Conservation (phyloP, 2,113 vertebrate genomes). For the Peromyscus californicus region DNA sequence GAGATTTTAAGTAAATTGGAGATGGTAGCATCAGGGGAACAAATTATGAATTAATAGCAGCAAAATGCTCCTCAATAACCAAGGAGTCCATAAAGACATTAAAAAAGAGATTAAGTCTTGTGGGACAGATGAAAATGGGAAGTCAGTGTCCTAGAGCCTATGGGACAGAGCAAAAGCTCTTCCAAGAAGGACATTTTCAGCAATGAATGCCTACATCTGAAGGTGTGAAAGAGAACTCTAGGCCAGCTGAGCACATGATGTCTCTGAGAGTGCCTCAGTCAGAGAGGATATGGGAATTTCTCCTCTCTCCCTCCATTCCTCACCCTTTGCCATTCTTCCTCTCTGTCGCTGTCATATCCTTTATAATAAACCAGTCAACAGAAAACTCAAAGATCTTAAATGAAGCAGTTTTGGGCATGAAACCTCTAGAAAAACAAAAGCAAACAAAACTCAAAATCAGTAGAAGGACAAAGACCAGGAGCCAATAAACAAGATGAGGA, state of each 20-base stretch:
- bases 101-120: neutral
- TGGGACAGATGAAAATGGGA: neutral
- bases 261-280: neutral
- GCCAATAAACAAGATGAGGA: neutral
- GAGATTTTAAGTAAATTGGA: neutral
- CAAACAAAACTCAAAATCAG: neutral
- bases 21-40: neutral
- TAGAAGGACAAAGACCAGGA: neutral
- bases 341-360: neutral
- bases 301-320: rapidly evolving
- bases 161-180: neutral
- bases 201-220: neutral
- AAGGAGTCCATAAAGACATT: neutral
- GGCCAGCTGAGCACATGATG: neutral
- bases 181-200: neutral
- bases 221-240: too few species aligned
- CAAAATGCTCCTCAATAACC: neutral
- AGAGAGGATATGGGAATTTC: too few species aligned
- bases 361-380: neutral
- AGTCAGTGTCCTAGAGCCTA: neutral
- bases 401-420: neutral
- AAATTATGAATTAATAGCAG: neutral
- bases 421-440: neutral
- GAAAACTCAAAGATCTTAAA: neutral
- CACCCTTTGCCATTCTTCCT: neutral